Base-by-base conservation (phyloP, 1,140 invertebrate species). In the Proctacanthus coquilletti region DNA sequence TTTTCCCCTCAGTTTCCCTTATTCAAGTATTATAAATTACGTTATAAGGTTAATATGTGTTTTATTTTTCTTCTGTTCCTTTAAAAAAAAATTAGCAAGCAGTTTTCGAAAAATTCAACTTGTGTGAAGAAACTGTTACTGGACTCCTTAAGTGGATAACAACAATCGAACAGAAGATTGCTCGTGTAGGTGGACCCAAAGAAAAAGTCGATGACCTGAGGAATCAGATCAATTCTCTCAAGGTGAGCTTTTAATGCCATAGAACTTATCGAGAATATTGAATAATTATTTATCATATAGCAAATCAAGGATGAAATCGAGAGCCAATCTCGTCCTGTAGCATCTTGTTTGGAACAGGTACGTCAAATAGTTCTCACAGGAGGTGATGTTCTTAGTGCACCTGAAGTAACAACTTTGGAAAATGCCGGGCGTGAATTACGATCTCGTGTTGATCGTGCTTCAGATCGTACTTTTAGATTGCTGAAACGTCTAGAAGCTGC, bases 291-390 rank as follows among this genome's bases (percentile, higher is more conserved):
- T 41, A 36, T 13, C 14, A 30, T 55, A 2, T 60, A 92, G 83
- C 75, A 82, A 58, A 76, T 95, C 40, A 87, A 87, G 57, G 86
- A 92, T 53, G 89, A 95, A 55, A 68, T 96, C 14, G 82, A 89
- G 48, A 74, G 77, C 30, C 85, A 94, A 60, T 75, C 77, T 47
- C 76, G 87, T 21, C 77, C 84, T 21, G 80, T 95, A 3, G 75
- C 80, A 23, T 78, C 84, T 13, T 86, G 86, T 45, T 66, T 89
- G 34, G 91, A 95, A 60, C 87, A 94, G 70, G 81, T 91, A 3
- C 76, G 87, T 35, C 86, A 93, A 52, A 71, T 97, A 6, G 79
- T 91, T 2, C 71, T 91, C 3, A 87, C 85, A 29, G 87, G 86
- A 4, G 76, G 82, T 34, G 88, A 93, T 48, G 84, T 91, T 13